These are phyloP conservation scores for Eupithecia exiguata DNA, from an alignment of 2,888 invertebrate species.

Conservation along the genomic window DNA sequence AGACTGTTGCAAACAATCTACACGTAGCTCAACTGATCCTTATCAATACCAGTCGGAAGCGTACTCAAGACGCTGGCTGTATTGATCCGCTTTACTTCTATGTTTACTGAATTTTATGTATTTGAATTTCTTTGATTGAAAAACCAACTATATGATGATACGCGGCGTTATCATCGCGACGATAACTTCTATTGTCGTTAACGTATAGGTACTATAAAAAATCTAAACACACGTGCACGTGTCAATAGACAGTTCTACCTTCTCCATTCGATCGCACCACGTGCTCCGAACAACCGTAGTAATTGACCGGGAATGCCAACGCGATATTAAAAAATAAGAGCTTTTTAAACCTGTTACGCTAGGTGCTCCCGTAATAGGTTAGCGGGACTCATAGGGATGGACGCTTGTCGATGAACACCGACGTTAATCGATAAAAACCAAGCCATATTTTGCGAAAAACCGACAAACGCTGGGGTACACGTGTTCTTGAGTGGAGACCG, in stretches of 20 bases:
- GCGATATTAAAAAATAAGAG: conserved; percentile 74
- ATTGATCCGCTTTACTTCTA: neutral
- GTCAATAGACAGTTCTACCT: conserved; percentile 32
- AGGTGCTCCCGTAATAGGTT: conserved; percentile 69
- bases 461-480: too few relatives aligned
- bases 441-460: too few relatives aligned
- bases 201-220: neutral
- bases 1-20: too few relatives aligned
- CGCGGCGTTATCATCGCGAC: neutral
- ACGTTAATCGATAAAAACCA: neutral
- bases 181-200: neutral
- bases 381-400: conserved; percentile 51
- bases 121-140: neutral
- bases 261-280: conserved; percentile 36
- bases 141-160: neutral
- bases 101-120: neutral
- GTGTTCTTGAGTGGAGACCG: too few relatives aligned
- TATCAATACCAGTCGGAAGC: too few relatives aligned
- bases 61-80: too few relatives aligned
- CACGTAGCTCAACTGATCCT: too few relatives aligned
- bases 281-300: conserved; percentile 56
- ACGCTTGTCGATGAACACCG: conserved; percentile 14
- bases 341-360: conserved; percentile 70
- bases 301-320: conserved; percentile 71
- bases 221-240: neutral